These are phyloP conservation scores for Istiophorus platypterus DNA, from an alignment of 2,113 vertebrate genomes.

Conservation along the genomic window DNA sequence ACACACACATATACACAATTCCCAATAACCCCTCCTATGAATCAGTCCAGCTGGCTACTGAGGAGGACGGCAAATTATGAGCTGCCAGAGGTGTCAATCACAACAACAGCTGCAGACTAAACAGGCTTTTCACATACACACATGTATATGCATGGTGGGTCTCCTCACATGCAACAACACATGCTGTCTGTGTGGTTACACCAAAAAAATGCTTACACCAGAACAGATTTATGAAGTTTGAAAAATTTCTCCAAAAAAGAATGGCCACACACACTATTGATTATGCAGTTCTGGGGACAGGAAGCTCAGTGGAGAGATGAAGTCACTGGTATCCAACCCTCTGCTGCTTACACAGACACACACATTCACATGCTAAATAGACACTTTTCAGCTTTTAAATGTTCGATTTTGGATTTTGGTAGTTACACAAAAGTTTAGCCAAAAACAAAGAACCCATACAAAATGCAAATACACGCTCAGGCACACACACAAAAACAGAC, in stretches of 20 bases:
- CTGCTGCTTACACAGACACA: conserved; percentile 9
- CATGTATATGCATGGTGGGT: neutral
- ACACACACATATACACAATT: conserved; percentile 5
- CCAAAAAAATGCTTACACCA: conserved; percentile 10
- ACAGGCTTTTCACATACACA: conserved; percentile 3
- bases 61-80: conserved; percentile 57
- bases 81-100: conserved; percentile 67
- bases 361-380: neutral
- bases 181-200: too few species aligned
- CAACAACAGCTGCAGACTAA: conserved; percentile 76
- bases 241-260: conserved; percentile 72
- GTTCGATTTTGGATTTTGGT: neutral
- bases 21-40: conserved; percentile 15
- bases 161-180: conserved; percentile 5
- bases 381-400: conserved; percentile 1
- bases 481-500: conserved; percentile 18
- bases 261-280: conserved; percentile 60
- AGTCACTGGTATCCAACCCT: conserved; percentile 51
- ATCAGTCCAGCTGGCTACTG: conserved; percentile 74
- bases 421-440: conserved; percentile 9
- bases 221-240: conserved; percentile 37
- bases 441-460: conserved; percentile 58
- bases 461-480: conserved; percentile 20
- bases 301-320: conserved; percentile 48
- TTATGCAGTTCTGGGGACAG: conserved; percentile 46